Evolutionary conservation across 2,797 vertebrate species (phyloP), one percentile per base, ranked within the genome.

Genomic region (Syngnathus rostellatus): DNA sequence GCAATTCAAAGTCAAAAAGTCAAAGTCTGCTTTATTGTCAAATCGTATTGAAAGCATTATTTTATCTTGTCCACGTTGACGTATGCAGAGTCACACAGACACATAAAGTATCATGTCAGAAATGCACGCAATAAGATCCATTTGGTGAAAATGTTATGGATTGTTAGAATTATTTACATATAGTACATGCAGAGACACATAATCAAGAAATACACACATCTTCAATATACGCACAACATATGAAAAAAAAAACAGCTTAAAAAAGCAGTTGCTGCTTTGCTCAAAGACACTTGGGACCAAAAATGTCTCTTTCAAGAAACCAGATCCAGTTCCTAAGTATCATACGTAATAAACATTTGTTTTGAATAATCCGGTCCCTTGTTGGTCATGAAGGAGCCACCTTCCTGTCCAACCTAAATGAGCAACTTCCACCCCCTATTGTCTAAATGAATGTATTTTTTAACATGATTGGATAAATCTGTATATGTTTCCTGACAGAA

Each of bases 391-490:
- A 57, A 57, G 5, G 25, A 37, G 31, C 14, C 25, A 14, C 5
- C 55, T 57, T 57, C 55, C 55, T 38, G 55, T 17, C 55, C 25
- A 14, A 37, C 55, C 55, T 2, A 37, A 37, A 57, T 57, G 55
- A 57, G 25, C 55, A 57, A 37, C 55, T 37, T 57, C 55, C 55
- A 57, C 16, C 31, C 6, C 25, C 55, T 57, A 57, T 57, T 57
- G 55, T 38, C 25, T 37, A 57, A 16, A 38, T 57, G 55, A 57
- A 57, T 6, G 1, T 57, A 57, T 57, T 57, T 57, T 38, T 57
- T 14, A 37, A 37, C 11, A 57, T 23, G 53, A 54, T 54, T 54
- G 53, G 25, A 57, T 57, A 57, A 57, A 57, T 57, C 14, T 57
- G 55, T 38, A 57, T 57, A 57, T 37, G 31, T 57, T 57, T 57